A percentile compares a stretch with the other conserved stretches of the same genome.
These are phyloP conservation scores for Labrus mixtus DNA, from an alignment of 2,113 vertebrate species.

Conservation along the genomic window DNA sequence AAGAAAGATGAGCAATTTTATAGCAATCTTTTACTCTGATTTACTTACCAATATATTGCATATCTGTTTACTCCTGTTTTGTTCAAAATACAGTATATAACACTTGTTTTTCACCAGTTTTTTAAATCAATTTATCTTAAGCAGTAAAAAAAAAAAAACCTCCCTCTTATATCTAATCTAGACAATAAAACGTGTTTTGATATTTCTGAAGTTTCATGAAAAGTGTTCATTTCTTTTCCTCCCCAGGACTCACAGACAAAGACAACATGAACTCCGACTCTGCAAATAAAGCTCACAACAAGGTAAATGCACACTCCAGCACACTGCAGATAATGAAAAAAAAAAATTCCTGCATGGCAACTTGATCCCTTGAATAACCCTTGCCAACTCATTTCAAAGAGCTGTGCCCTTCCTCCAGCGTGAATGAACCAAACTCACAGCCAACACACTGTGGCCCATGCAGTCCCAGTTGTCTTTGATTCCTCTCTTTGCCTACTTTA, in stretches of 20 bases:
- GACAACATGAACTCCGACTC: constrained; percentile 90
- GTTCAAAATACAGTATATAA: no score
- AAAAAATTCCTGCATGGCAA: neutral
- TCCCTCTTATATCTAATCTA: no score
- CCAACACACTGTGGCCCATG: neutral
- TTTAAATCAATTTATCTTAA: no score
- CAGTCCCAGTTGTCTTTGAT: neutral
- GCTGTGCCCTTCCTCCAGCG: constrained; percentile 8
- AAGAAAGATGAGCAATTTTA: no score
- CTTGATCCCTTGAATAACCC: constrained; percentile 3
- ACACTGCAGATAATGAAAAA: neutral
- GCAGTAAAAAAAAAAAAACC: no score
- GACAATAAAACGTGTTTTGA: neutral
- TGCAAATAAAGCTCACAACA: constrained; percentile 89
- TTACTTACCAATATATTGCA: no score
- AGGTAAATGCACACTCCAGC: constrained; percentile 82
- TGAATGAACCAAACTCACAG: constrained; percentile 20
- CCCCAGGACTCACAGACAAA: constrained; percentile 93
- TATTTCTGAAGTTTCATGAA: neutral
- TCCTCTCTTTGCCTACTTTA: neutral
- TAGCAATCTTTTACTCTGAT: no score
- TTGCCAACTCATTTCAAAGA: constrained; percentile 14
- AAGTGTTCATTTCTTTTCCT: constrained; percentile 26
- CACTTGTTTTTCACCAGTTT: no score
- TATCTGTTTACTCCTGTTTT: no score